These are phyloP conservation scores for Pseudorectes ferrugineus DNA, from an alignment of 2,113 vertebrate species.

Conservation along the genomic window DNA sequence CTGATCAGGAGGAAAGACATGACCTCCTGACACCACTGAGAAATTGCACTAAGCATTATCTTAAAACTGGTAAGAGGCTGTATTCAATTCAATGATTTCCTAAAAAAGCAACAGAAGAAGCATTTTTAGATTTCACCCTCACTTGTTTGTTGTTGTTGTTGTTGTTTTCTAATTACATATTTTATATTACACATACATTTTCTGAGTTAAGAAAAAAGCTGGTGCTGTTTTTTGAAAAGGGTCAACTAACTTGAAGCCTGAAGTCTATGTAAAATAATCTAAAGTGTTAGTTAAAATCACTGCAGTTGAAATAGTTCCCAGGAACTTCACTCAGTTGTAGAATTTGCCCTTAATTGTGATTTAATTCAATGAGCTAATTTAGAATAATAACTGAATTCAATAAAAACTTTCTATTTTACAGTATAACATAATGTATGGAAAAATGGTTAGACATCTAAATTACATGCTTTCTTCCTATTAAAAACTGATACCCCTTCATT, in stretches of 20 bases:
- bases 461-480: background rate
- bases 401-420: constrained; percentile 14
- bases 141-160: background rate
- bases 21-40: background rate
- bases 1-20: background rate
- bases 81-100: background rate
- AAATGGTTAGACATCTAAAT: background rate
- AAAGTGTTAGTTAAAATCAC: background rate
- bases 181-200: background rate
- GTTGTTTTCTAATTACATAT: background rate
- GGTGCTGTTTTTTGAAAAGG: background rate
- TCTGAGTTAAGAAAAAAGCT: background rate
- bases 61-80: background rate
- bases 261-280: background rate
- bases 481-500: constrained; percentile 5
- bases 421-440: background rate
- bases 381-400: background rate
- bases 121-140: background rate
- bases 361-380: background rate
- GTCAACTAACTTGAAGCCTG: background rate
- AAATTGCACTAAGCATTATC: background rate
- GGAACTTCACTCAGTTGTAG: background rate
- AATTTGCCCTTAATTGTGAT: background rate
- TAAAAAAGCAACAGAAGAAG: background rate
- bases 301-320: background rate